Conservation (phyloP, 2,113 vertebrate species). For the Urocynchramus pylzowi region DNA sequence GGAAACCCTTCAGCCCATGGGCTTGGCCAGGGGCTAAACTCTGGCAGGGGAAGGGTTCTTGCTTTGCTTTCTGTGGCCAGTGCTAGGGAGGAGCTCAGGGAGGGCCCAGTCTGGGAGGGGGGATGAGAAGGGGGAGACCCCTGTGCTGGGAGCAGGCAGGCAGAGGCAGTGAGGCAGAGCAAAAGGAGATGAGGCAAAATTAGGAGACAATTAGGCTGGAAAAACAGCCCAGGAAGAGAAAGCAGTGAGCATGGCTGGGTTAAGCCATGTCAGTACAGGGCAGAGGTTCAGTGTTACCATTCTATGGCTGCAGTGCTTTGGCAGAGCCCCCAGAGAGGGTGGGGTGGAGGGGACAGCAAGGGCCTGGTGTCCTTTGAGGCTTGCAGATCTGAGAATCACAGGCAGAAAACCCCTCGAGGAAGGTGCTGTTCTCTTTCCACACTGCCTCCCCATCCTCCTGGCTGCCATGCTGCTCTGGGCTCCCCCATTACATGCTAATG, state of each 20-base stretch:
- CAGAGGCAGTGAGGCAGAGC: background rate
- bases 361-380: background rate
- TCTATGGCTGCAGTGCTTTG: background rate
- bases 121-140: background rate
- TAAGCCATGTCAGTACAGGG: background rate
- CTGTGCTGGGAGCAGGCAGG: background rate
- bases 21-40: background rate
- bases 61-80: background rate
- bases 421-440: background rate
- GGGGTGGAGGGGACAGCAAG: background rate
- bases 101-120: background rate
- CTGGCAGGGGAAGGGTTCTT: background rate
- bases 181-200: background rate
- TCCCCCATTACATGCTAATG: background rate
- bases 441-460: background rate
- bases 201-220: background rate
- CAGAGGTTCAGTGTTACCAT: background rate
- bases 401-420: background rate
- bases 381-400: background rate
- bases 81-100: rapidly evolving
- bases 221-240: rapidly evolving
- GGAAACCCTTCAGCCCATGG: background rate
- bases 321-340: background rate
- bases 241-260: background rate
- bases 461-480: background rate